Conservation (phyloP, 2,888 invertebrate genomes). For the Incurvaria masculella region DNA sequence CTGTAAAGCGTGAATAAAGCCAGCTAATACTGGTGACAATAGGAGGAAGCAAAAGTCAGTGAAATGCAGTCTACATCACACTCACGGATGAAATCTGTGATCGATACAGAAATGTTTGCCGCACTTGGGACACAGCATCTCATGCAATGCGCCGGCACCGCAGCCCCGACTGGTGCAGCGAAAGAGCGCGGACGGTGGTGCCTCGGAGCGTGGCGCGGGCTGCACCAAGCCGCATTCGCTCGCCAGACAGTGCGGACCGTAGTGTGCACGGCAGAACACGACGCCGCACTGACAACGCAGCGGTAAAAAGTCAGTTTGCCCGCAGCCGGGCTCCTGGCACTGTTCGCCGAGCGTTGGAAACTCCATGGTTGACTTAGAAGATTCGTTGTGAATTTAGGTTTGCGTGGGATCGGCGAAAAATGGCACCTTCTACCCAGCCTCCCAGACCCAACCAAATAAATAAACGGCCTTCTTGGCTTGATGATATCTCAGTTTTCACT, state of each 20-base stretch:
- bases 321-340: slow-evolving; percentile 60
- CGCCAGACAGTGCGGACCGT: slow-evolving; percentile 49
- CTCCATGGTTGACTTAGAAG: slow-evolving; percentile 53
- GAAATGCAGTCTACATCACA: slow-evolving; percentile 13
- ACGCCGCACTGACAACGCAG: slow-evolving; percentile 62
- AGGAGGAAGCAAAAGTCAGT: background rate
- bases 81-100: slow-evolving; percentile 61
- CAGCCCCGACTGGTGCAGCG: slow-evolving; percentile 60
- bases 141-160: slow-evolving; percentile 56
- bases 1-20: too few species aligned
- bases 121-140: slow-evolving; percentile 65
- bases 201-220: slow-evolving; percentile 33
- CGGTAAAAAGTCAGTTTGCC: slow-evolving; percentile 70
- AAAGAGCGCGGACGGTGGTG: slow-evolving; percentile 40
- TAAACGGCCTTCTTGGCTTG: too few species aligned
- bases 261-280: slow-evolving; percentile 67
- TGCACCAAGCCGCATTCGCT: slow-evolving; percentile 40
- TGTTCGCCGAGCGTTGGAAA: slow-evolving; percentile 68
- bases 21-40: slow-evolving; percentile 1
- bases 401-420: too few species aligned
- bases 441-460: too few species aligned
- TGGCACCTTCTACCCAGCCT: too few species aligned
- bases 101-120: slow-evolving; percentile 65
- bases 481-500: too few species aligned
- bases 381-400: background rate